Conservation (phyloP, 2,888 invertebrate species). For the Periphyllus acericola region DNA sequence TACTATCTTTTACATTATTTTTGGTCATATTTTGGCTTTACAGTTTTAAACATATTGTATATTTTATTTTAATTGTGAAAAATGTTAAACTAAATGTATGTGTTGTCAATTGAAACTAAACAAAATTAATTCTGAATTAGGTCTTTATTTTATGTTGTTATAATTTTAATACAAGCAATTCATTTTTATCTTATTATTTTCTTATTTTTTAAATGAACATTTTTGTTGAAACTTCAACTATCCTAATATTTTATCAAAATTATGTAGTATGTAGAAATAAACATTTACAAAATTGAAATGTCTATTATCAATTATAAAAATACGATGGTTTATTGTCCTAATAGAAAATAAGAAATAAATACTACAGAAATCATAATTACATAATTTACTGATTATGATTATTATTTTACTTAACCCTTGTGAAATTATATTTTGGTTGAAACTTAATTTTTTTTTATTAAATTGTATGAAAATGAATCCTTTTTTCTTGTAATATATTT, state of each 20-base stretch:
- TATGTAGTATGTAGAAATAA: conserved; percentile 42
- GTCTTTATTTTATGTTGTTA: conserved; percentile 17
- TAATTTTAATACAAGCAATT: neutral
- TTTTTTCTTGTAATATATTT: too few species aligned
- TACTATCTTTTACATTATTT: conserved; percentile 30
- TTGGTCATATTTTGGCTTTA: conserved; percentile 18
- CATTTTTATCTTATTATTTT: neutral
- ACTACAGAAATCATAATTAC: neutral
- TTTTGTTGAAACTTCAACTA: conserved; percentile 8
- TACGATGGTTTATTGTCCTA: neutral
- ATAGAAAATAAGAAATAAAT: neutral
- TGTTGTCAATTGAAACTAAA: conserved; percentile 55
- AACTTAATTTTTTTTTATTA: too few species aligned
- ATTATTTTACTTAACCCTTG: neutral
- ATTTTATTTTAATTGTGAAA: conserved; percentile 26
- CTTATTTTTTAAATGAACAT: conserved; percentile 4
- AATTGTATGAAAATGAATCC: neutral
- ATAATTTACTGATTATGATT: neutral
- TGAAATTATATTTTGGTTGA: too few species aligned
- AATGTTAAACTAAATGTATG: conserved; percentile 22
- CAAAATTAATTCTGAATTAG: conserved; percentile 26
- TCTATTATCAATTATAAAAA: neutral
- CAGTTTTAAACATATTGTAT: conserved; percentile 7
- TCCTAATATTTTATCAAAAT: conserved; percentile 27
- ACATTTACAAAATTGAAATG: neutral